A percentile compares a stretch with the other conserved stretches of the same genome.
phyloP scores from a whole-genome alignment of 1,140 invertebrate species.

The Steinernema khuongi region DNA sequence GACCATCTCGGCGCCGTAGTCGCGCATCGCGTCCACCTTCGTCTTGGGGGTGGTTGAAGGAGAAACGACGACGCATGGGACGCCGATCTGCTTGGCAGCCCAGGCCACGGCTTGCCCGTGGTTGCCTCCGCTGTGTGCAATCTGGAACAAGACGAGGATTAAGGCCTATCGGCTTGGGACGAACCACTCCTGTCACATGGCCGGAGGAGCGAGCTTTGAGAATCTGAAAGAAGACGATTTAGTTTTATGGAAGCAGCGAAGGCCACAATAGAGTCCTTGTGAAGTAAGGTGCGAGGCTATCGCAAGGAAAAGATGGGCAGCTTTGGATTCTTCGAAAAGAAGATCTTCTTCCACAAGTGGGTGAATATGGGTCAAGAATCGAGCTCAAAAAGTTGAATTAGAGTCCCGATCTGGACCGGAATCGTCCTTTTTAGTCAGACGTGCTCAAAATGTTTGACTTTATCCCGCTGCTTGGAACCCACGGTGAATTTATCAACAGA shows the following conservation, averaged over 20 bases:
- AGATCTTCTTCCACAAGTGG: neutral
- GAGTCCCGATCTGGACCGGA: no score
- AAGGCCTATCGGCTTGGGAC: neutral
- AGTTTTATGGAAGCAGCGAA: no score
- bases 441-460: no score
- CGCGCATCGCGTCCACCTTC: slow-evolving; percentile 58
- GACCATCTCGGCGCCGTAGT: slow-evolving; percentile 55
- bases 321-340: neutral
- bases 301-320: no score
- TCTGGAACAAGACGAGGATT: slow-evolving; percentile 31
- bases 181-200: neutral
- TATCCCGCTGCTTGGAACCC: no score
- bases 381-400: no score
- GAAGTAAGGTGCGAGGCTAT: no score
- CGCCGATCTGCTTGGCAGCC: slow-evolving; percentile 51
- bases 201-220: neutral
- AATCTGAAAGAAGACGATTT: neutral
- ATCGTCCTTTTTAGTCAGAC: no score
- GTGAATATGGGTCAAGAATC: no score
- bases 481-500: no score
- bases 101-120: slow-evolving; percentile 61
- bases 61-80: slow-evolving; percentile 59
- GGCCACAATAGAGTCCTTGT: no score
- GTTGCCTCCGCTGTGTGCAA: slow-evolving; percentile 61
- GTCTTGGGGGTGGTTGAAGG: slow-evolving; percentile 57